Evolutionary conservation across 1,140 invertebrate genomes (phyloP).

Genomic region (Euglossa dilemma): DNA sequence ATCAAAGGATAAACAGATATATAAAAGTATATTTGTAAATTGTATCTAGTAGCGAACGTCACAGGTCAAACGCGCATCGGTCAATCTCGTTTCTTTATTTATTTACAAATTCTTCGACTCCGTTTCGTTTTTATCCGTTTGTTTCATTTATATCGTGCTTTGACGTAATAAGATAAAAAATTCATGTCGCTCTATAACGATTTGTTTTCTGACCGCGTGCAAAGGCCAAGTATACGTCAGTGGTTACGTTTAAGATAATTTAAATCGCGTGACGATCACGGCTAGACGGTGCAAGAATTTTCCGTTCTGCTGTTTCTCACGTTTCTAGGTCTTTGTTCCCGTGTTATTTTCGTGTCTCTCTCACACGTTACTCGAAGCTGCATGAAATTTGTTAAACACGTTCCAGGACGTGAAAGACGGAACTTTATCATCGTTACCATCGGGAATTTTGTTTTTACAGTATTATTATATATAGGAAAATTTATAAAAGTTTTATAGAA

Average conservation of each 20-base stretch:
- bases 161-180: slow-evolving; percentile 18
- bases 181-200: not conserved
- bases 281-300: slow-evolving; percentile 25
- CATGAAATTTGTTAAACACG: too few relatives aligned
- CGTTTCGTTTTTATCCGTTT: not conserved
- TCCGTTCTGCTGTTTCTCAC: not conserved
- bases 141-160: not conserved
- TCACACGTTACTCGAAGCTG: not conserved
- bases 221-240: not conserved
- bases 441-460: too few relatives aligned
- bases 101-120: not conserved
- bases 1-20: not conserved
- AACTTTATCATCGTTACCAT: too few relatives aligned
- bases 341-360: not conserved
- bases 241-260: slow-evolving; percentile 5
- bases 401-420: too few relatives aligned
- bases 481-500: too few relatives aligned
- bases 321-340: not conserved
- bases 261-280: slow-evolving; percentile 2
- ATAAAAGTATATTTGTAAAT: not conserved
- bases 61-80: not conserved
- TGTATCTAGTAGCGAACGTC: not conserved
- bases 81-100: not conserved
- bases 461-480: too few relatives aligned
- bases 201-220: slow-evolving; percentile 5